Evolutionary conservation across 2,888 invertebrate genomes (phyloP).

Genomic region (Synanthedon vespiformis): DNA sequence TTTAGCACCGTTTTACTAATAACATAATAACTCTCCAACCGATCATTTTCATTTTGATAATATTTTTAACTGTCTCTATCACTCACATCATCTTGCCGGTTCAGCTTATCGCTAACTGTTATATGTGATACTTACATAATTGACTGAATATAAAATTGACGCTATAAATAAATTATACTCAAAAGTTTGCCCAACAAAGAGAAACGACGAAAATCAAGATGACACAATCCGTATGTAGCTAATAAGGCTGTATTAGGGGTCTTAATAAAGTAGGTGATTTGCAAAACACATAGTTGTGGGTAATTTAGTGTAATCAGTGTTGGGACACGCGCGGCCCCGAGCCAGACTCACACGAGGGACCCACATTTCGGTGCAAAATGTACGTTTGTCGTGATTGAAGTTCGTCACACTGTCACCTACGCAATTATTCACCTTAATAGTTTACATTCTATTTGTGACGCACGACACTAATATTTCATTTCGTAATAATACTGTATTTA

Average conservation of each 20-base stretch:
- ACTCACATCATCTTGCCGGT: no score
- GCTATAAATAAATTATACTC: no score
- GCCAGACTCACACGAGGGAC: slow-evolving; percentile 16
- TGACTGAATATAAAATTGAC: no score
- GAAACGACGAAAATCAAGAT: no score
- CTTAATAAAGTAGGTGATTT: slow-evolving; percentile 17
- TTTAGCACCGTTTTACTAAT: no score
- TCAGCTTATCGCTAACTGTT: no score
- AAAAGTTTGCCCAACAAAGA: no score
- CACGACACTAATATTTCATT: slow-evolving; percentile 9
- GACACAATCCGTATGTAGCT: no score
- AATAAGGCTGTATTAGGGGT: neutral
- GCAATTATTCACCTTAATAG: slow-evolving; percentile 7
- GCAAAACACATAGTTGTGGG: slow-evolving; percentile 15
- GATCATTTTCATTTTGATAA: no score
- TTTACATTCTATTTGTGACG: slow-evolving; percentile 2
- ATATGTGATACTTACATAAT: no score
- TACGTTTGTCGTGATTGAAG: slow-evolving; percentile 15
- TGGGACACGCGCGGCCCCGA: slow-evolving; percentile 23
- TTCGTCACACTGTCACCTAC: slow-evolving; percentile 5
- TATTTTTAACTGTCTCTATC: no score
- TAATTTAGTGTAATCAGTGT: slow-evolving; percentile 28
- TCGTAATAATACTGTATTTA: slow-evolving; percentile 4
- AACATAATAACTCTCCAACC: no score
- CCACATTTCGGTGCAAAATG: slow-evolving; percentile 7